Evolutionary conservation across 2,797 vertebrate species (phyloP).

Genomic region (Rhinogobio ventralis): DNA sequence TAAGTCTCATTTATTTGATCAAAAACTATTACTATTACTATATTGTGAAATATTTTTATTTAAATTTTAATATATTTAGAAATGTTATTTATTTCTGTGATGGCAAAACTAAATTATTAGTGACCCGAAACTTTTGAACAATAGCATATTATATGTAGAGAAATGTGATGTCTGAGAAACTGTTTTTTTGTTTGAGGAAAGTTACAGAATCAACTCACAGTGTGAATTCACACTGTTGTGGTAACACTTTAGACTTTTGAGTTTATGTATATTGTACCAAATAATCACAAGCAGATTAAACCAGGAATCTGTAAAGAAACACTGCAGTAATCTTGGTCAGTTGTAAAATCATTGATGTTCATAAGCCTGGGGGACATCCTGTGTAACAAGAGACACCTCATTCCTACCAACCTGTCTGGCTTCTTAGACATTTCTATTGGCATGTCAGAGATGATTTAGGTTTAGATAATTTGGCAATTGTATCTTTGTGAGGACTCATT

Average conservation of each 20-base stretch:
- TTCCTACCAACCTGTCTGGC: neutral
- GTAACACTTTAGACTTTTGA: constrained; percentile 1
- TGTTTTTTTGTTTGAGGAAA: neutral
- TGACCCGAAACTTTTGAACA: neutral
- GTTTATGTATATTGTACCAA: neutral
- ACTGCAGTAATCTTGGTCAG: neutral
- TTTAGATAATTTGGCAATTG: neutral
- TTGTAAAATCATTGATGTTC: neutral
- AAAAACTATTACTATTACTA: too few relatives aligned
- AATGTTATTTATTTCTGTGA: neutral
- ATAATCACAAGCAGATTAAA: neutral
- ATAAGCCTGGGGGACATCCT: constrained; percentile 7
- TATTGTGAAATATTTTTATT: neutral
- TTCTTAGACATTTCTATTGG: neutral
- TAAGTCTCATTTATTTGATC: neutral
- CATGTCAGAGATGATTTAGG: neutral
- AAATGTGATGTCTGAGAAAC: neutral
- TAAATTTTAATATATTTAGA: too few relatives aligned
- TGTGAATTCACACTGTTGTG: neutral
- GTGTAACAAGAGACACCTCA: constrained; percentile 2
- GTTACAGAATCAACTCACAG: neutral
- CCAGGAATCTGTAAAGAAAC: neutral
- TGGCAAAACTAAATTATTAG: neutral
- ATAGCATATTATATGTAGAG: neutral
- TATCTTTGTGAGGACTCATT: neutral